phyloP scores from a whole-genome alignment of 2,888 invertebrate genomes.

The Ecliptopera silaceata region DNA sequence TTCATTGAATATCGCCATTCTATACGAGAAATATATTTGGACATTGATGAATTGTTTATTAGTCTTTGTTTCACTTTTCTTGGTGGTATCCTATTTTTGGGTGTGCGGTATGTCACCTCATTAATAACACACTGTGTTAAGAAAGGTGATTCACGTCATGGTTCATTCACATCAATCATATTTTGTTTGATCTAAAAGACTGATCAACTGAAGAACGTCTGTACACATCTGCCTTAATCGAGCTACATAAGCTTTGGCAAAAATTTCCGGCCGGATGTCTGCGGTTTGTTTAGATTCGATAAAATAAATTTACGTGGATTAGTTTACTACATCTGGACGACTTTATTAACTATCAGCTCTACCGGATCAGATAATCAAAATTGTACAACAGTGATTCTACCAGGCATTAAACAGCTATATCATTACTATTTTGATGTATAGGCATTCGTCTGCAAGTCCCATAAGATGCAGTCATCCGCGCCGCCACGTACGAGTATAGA shows the following conservation, averaged over 20 bases:
- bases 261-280: conserved; percentile 39
- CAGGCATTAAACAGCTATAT: neutral
- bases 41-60: conserved; percentile 22
- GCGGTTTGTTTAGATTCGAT: conserved; percentile 34
- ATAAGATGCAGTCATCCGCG: conserved; percentile 35
- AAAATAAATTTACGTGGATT: conserved; percentile 30
- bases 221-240: conserved; percentile 25
- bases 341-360: conserved; percentile 22
- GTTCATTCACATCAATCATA: conserved; percentile 30
- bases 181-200: conserved; percentile 27
- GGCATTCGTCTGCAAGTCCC: conserved; percentile 28
- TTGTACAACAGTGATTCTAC: neutral
- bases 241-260: conserved; percentile 27
- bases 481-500: conserved; percentile 24
- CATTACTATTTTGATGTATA: neutral
- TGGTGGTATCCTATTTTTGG: conserved; percentile 22
- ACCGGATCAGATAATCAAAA: neutral
- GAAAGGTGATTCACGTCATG: conserved; percentile 18
- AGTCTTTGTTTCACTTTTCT: conserved; percentile 23
- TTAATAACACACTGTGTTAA: neutral
- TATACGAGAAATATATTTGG: conserved; percentile 15
- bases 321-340: conserved; percentile 27
- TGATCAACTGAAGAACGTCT: conserved; percentile 28
- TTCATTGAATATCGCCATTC: conserved; percentile 28
- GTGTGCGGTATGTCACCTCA: conserved; percentile 6